Base-by-base conservation (phyloP, 2,888 invertebrate species). In the Trichogramma dendrolimi region DNA sequence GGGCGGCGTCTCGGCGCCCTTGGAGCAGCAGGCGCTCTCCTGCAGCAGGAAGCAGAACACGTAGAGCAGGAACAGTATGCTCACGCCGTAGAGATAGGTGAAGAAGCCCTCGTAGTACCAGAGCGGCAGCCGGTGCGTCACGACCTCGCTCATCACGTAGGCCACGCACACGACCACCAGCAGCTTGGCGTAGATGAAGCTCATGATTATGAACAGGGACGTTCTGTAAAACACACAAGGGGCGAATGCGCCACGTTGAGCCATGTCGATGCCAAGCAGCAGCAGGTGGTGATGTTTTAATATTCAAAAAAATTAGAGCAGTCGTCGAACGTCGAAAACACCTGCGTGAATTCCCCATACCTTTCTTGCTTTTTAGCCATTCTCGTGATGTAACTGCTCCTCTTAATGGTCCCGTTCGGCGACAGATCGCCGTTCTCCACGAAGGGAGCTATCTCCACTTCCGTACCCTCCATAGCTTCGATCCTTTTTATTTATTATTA, bases 81-180 rank as follows among this genome's bases (percentile, higher is more conserved):
- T 94, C 83, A 90, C 88, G 74, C 94, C 92, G 81, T 94, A 95
- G 67, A 95, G 85, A 82, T 94, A 95, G 68, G 94, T 93, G 84
- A 94, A 95, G 85, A 94, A 94, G 71, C 93, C 94, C 85, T 95
- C 94, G 81, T 94, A 95, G 83, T 94, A 95, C 81, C 91, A 90
- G 68, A 92, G 87, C 68, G 94, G 94, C 71, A 95, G 85, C 80
- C 91, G 91, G 83, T 93, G 91, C 70, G 94, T 94, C 77, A 94
- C 91, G 75, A 94, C 93, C 83, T 96, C 94, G 75, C 95, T 93
- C 80, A 96, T 89, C 73, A 96, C 94, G 81, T 95, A 93, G 68
- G 94, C 94, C 79, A 95, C 86, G 83, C 96, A 96, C 64, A 95
- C 88, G 71, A 96, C 94, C 71, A 96, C 90, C 80, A 96, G 83